A percentile compares a stretch with the other conserved stretches of the same genome.
Conservation (phyloP, 92 coral and sea anemone genomes). For the Micromussa lordhowensis region DNA sequence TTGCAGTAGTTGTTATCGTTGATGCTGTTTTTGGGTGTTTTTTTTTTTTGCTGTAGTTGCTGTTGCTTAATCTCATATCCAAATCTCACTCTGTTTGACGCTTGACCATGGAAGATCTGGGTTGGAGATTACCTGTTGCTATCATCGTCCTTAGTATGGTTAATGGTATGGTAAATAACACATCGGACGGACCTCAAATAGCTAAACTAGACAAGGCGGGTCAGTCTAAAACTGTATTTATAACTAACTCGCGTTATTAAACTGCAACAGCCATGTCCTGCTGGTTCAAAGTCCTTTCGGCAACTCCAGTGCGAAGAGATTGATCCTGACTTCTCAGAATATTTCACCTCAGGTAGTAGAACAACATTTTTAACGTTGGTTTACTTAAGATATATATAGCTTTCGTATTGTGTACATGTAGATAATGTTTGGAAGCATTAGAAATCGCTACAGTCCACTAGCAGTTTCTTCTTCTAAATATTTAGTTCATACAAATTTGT, state of each 20-base stretch:
- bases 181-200: too few relatives aligned
- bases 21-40: too few relatives aligned
- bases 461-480: not conserved
- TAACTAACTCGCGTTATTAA: not conserved
- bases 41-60: not conserved
- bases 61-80: not conserved
- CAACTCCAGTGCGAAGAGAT: conserved; percentile 70
- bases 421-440: too few relatives aligned
- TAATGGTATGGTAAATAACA: too few relatives aligned
- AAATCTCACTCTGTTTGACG: too few relatives aligned
- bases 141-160: too few relatives aligned
- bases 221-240: too few relatives aligned
- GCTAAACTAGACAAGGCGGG: too few relatives aligned
- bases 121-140: too few relatives aligned
- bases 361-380: not conserved
- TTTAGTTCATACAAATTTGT: not conserved
- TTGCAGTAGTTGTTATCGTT: too few relatives aligned
- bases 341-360: conserved; percentile 2
- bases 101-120: too few relatives aligned
- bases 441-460: not conserved
- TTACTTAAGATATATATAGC: not conserved
- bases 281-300: conserved; percentile 60
- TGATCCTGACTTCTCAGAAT: conserved; percentile 27
- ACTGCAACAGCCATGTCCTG: conserved; percentile 67
- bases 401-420: too few relatives aligned